Evolutionary conservation across 2,113 vertebrate species (phyloP).

Genomic region (Sigmodon hispidus): DNA sequence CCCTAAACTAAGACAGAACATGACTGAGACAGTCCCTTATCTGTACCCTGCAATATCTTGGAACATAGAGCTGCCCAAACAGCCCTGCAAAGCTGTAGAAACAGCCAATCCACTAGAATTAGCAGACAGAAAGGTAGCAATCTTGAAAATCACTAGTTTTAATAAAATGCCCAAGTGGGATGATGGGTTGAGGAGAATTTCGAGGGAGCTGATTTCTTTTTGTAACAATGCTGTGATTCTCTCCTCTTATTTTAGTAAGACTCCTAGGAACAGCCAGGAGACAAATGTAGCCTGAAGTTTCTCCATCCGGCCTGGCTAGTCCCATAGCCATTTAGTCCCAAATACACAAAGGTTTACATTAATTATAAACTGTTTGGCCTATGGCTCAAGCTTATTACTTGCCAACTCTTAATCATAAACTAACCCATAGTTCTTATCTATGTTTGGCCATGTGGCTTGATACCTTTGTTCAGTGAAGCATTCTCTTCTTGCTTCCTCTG

Average conservation of each 20-base stretch:
- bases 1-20: neutral
- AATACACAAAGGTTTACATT: too few relatives aligned
- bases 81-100: constrained; percentile 66
- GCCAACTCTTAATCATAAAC: too few relatives aligned
- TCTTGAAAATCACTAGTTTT: constrained; percentile 45
- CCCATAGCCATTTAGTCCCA: too few relatives aligned
- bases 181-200: neutral
- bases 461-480: too few relatives aligned
- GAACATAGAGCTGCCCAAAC: constrained; percentile 49
- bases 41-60: constrained; percentile 38
- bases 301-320: too few relatives aligned
- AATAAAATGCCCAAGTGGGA: constrained; percentile 64
- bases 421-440: too few relatives aligned
- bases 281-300: too few relatives aligned
- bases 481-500: too few relatives aligned
- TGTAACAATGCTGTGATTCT: constrained; percentile 49
- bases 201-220: neutral
- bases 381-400: too few relatives aligned
- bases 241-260: constrained; percentile 42
- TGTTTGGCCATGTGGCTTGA: too few relatives aligned
- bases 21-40: neutral
- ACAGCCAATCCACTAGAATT: constrained; percentile 61
- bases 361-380: too few relatives aligned
- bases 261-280: constrained; percentile 64
- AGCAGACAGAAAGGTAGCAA: constrained; percentile 68